Base-by-base conservation (phyloP, 2,113 vertebrate species). In the Aramus guarauna region DNA sequence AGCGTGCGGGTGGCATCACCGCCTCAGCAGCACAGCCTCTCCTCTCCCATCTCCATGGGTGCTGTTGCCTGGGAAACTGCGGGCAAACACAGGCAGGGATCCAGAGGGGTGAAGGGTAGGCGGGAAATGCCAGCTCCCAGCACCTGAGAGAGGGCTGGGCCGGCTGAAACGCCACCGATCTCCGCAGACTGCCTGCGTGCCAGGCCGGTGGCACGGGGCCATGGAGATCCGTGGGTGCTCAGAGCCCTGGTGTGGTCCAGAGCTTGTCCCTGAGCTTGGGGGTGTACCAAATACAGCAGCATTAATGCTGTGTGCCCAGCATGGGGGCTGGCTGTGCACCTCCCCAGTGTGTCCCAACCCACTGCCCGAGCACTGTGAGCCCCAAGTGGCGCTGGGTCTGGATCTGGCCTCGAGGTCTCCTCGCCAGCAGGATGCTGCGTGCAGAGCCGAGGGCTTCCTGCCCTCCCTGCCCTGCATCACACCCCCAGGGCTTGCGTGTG, bases 381-480 rank as follows among this genome's bases (percentile, higher is more conserved):
- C 36, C 23, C 34, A 53, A 53, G 30, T 1, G 3, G 30, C 6
- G 0, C 34, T 1, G 3, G 23, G 2, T 74, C 34, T 77, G 68
- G 45, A 37, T 34, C 53, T 59, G 24, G 24, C 32, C 23, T 30
- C 9, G 1, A 78, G 41, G 18, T 62, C 12, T 84, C 32, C 50
- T 34, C 0, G 0, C 0, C 1, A 0, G 30, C 15, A 14, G 36
- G 71, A 43, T 71, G 21, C 34, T 48, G 5, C 0, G 0, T 64
- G 50, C 36, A 60, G 20, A 78, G 45, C 20, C 2, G 2, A 13
- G 22, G 15, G 6, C 14, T 83, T 39, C 45, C 30, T 43, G 56
- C 15, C 15, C 52, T 34, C 27, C 14, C n/a, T 3, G 6, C 15
- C 37, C 53, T 32, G 37, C 71, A 55, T 72, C 22, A 68, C 32